Evolutionary conservation across 1,140 invertebrate species (phyloP).

Genomic region (Batillaria attramentaria): DNA sequence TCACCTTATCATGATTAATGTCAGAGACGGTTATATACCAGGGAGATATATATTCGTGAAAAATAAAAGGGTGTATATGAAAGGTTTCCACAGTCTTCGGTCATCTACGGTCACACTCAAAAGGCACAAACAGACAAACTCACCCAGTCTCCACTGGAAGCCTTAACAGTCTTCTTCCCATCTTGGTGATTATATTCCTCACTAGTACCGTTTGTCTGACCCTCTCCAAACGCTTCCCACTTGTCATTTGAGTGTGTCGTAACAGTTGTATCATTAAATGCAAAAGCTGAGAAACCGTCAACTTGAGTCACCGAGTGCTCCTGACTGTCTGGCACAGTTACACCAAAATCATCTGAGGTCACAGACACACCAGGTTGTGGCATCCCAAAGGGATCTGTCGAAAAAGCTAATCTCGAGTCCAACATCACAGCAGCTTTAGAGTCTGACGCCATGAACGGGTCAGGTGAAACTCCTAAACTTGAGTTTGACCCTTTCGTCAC

Average conservation of each 20-base stretch:
- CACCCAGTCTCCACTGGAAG: conserved; percentile 3
- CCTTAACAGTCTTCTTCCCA: not conserved
- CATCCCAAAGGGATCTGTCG: too few species aligned
- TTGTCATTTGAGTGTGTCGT: not conserved
- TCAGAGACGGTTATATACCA: not conserved
- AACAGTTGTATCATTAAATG: not conserved
- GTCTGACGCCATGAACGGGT: too few species aligned
- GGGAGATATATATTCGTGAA: not conserved
- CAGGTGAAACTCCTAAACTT: too few species aligned
- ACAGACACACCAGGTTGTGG: too few species aligned
- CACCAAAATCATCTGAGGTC: not conserved
- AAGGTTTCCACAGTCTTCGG: not conserved
- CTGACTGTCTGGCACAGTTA: not conserved
- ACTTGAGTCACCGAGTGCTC: not conserved
- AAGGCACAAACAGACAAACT: not conserved
- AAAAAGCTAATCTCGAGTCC: too few species aligned
- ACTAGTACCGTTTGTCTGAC: not conserved
- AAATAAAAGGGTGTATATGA: not conserved
- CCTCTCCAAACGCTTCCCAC: not conserved
- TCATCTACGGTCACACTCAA: not conserved
- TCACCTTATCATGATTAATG: not conserved
- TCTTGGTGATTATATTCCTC: not conserved
- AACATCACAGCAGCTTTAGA: too few species aligned
- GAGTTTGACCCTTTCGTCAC: too few species aligned
- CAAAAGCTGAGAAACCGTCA: not conserved